Conservation (phyloP, 1,140 invertebrate genomes). For the Zaprionus capensis region DNA sequence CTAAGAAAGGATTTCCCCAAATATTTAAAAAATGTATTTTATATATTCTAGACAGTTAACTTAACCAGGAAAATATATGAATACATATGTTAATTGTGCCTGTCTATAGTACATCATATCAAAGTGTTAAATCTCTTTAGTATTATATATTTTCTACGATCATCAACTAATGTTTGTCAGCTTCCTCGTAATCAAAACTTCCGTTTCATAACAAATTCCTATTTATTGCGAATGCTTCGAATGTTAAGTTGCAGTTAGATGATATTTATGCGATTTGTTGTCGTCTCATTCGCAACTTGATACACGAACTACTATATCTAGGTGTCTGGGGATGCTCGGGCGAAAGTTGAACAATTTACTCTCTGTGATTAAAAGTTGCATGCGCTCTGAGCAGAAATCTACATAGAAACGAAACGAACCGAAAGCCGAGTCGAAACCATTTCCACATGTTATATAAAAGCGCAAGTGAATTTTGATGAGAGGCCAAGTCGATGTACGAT, state of each 20-base stretch:
- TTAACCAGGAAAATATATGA: too few species aligned
- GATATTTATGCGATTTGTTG: constrained; percentile 31
- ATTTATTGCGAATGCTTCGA: not conserved
- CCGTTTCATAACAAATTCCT: not conserved
- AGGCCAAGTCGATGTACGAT: constrained; percentile 14
- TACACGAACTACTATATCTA: not conserved
- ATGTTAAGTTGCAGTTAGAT: constrained; percentile 15
- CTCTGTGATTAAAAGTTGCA: constrained; percentile 26
- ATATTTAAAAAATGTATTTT: not conserved
- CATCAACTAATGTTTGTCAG: not conserved
- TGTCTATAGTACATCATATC: too few species aligned
- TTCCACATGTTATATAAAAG: constrained; percentile 69
- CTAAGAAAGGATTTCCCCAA: not conserved
- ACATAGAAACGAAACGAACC: constrained; percentile 68
- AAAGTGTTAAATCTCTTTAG: not conserved
- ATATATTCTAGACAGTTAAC: too few species aligned
- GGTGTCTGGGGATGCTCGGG: constrained; percentile 12
- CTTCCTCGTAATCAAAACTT: not conserved
- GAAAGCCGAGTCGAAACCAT: constrained; percentile 52
- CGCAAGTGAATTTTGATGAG: constrained; percentile 63
- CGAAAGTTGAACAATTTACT: constrained; percentile 62
- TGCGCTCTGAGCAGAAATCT: constrained; percentile 45
- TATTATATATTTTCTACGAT: not conserved
- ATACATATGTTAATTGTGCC: too few species aligned
- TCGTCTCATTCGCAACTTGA: constrained; percentile 20